Base-by-base conservation (phyloP, 2,888 invertebrate genomes). In the Pristionchus entomophagus region DNA sequence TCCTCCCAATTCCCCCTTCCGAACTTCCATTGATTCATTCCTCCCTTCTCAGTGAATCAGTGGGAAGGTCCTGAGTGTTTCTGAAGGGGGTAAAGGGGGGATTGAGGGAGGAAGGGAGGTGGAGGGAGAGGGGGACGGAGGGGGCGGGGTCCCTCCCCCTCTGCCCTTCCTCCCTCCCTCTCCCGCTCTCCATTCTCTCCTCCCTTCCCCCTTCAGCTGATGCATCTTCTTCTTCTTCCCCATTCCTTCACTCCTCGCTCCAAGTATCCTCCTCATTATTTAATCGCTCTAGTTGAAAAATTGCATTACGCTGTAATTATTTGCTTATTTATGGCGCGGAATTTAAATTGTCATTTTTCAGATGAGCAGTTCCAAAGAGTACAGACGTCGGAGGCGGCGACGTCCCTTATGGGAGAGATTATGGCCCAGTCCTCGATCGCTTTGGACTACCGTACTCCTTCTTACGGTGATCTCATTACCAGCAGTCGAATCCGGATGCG, bases 401-500 rank as follows among this genome's bases (percentile, higher is more conserved):
- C 73, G 73, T 41, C 73, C 73, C 19, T 45, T 73, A 45, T 73
- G 38, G 73, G 56, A 22, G 82, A 19, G n/a, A 22, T 22, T 38
- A 6, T 26, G 84, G 10, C 65, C 41, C 12, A 19, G 1, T 12
- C 26, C 12, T 5, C 38, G 59, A 3, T 22, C 62, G 49, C 2
- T 45, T 35, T 51, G 51, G 85, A 38, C 49, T 41, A 73, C 53
- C 77, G 62, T 77, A 65, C 6, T 38, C 41, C n/a, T 51, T 22
- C 22, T 51, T 1, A 26, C 38, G 26, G 53, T 29, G 69, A 29
- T 45, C 59, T 80, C 62, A 26, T 56, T 29, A 19, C 77, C 35
- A 69, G 85, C 29, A 22, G 32, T 32, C 0, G 41, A 12, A 1
- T 73, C 88, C 19, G 69, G 88, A 87, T 53, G 87, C 85, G 62